These are phyloP conservation scores for Platyrinchus mystaceus DNA, from an alignment of 2,797 vertebrate species.

Conservation along the genomic window DNA sequence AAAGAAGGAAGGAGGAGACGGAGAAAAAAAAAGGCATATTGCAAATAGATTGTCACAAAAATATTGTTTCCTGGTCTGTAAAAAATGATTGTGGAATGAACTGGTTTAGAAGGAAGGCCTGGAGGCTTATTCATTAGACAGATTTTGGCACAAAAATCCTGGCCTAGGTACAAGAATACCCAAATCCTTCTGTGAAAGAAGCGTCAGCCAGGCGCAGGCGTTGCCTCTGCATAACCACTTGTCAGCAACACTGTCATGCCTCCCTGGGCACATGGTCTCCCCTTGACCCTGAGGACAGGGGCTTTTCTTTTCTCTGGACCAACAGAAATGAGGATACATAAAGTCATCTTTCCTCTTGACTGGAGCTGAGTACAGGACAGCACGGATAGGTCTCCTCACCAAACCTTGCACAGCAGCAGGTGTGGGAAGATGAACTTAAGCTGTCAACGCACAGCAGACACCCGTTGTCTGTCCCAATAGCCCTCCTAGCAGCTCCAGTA, in stretches of 20 bases:
- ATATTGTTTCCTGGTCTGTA: not conserved
- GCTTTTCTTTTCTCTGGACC: not conserved
- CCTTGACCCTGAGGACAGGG: fast-evolving
- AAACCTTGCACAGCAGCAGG: fast-evolving
- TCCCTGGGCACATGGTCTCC: not conserved
- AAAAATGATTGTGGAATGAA: not conserved
- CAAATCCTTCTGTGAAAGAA: not conserved
- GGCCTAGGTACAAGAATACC: not conserved
- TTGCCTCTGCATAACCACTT: fast-evolving
- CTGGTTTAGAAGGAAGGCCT: not conserved
- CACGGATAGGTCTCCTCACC: fast-evolving
- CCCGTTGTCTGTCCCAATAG: fast-evolving
- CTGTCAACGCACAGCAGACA: not conserved
- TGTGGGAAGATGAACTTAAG: not conserved
- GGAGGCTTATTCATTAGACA: not conserved
- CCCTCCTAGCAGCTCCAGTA: not conserved
- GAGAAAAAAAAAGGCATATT: not conserved
- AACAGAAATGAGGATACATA: not conserved
- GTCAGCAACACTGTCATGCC: not conserved
- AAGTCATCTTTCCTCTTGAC: not conserved
- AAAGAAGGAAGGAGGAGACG: not conserved
- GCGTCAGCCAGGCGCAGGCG: not conserved
- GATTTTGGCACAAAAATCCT: not conserved
- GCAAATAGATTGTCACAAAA: not conserved
- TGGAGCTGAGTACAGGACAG: not conserved